Base-by-base conservation (phyloP, 2,113 vertebrate genomes). In the Osmerus eperlanus region DNA sequence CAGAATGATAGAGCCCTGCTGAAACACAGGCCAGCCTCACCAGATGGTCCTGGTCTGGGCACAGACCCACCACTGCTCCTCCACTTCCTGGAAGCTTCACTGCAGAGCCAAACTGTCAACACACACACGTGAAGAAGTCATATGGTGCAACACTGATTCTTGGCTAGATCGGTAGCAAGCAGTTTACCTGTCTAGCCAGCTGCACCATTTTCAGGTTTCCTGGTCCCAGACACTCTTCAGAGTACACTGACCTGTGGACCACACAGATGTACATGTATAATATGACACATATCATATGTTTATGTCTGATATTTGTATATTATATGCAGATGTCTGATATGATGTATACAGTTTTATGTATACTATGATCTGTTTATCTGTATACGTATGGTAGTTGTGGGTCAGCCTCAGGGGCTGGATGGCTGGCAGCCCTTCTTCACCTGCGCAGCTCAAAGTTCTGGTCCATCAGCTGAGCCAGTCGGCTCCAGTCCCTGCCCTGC, bases 21-120 rank as follows among this genome's bases (percentile, higher is more conserved):
- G 7, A 11, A 47, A 47, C 41, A 9, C 41, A 47, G 41, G 2
- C 9, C 51, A 52, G 58, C 56, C 87, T 73, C 83, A 94, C 92
- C 91, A 93, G 67, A 71, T 68, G 87, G 0, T 67, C 72, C 55
- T 79, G 75, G 70, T 94, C 88, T 81, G 89, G 72, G 82, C 92
- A 93, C 58, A 94, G 79, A 19, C 93, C 93, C 54, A 94, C 87
- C 41, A 94, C 93, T 7, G 93, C 92, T 1, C 93, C 93, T 0
- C 93, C 93, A 28, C 93, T 94, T 72, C 93, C 93, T 2, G 93
- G 93, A 47, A 94, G 75, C 83, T 94, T 94, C 80, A 92, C 93
- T 1, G 92, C 90, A 0, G 92, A 93, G 23, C 90, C 92, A 80
- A 92, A 94, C 93, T 94, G 81, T n/a, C 36, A 61, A 21, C 51